These are phyloP conservation scores for Plectrocnemia conspersa DNA, from an alignment of 1,140 invertebrate genomes.

Conservation along the genomic window DNA sequence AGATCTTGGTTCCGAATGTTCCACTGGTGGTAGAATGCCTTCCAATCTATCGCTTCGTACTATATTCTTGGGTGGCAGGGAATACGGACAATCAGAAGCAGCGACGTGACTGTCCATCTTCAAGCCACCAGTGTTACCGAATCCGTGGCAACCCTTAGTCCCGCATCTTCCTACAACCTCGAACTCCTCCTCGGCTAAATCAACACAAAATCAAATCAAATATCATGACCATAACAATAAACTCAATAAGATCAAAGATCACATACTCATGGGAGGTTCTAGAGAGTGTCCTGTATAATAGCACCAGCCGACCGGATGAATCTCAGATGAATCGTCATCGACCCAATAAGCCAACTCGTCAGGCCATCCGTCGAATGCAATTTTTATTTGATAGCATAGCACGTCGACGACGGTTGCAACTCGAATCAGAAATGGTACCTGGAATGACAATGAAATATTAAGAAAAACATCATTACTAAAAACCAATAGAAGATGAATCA, in stretches of 20 bases:
- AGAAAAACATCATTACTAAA: slow-evolving; percentile 1
- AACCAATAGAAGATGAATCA: neutral
- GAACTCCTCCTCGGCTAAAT: slow-evolving; percentile 57
- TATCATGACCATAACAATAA: slow-evolving; percentile 1
- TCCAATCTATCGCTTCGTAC: slow-evolving; percentile 52
- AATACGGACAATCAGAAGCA: slow-evolving; percentile 79
- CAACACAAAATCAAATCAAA: neutral
- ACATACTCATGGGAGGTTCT: slow-evolving; percentile 72
- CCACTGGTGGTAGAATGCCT: slow-evolving; percentile 25
- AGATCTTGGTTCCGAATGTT: slow-evolving; percentile 38
- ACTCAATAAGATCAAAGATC: slow-evolving; percentile 12
- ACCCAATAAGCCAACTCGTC: slow-evolving; percentile 83
- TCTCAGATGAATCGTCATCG: slow-evolving; percentile 83
- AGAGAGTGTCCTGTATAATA: slow-evolving; percentile 80
- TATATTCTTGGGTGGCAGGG: slow-evolving; percentile 35
- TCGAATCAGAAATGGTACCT: slow-evolving; percentile 66
- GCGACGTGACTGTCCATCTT: slow-evolving; percentile 72
- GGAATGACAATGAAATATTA: slow-evolving; percentile 8
- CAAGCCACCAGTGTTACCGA: slow-evolving; percentile 72
- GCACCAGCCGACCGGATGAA: slow-evolving; percentile 91
- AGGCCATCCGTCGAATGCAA: slow-evolving; percentile 90
- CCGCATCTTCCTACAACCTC: slow-evolving; percentile 61
- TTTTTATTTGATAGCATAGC: slow-evolving; percentile 69
- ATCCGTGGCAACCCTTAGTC: slow-evolving; percentile 71
- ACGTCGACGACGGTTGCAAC: slow-evolving; percentile 80